Evolutionary conservation across 2,797 vertebrate genomes (phyloP).

Genomic region (Pipistrellus pygmaeus): DNA sequence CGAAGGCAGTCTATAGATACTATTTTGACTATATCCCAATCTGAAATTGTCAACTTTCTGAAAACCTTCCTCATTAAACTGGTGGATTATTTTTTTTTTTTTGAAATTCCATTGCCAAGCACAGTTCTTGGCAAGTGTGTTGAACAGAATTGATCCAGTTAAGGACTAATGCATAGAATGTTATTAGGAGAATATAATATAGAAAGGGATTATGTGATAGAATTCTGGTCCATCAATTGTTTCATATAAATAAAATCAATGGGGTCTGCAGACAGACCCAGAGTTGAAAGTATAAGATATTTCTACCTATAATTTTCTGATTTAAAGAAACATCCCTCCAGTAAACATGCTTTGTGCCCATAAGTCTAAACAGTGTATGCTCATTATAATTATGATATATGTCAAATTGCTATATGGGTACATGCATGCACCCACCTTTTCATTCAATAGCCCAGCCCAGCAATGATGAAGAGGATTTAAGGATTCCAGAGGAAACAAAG

Average conservation of each 20-base stretch:
- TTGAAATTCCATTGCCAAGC: neutral
- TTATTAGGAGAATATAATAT: neutral
- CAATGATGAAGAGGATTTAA: neutral
- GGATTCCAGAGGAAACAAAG: neutral
- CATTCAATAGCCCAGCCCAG: neutral
- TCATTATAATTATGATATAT: neutral
- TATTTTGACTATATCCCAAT: neutral
- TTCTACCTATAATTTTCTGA: neutral
- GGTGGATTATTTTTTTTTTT: neutral
- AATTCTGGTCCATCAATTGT: neutral
- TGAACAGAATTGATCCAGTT: neutral
- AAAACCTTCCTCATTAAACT: neutral
- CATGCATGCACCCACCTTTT: neutral
- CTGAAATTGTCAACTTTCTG: neutral
- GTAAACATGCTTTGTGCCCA: neutral
- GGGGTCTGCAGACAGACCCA: neutral
- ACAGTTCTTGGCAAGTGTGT: neutral
- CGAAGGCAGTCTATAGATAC: no score
- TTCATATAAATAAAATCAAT: constrained; percentile 11
- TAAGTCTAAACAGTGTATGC: neutral
- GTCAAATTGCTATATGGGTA: neutral
- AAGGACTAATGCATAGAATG: neutral
- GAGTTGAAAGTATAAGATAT: neutral
- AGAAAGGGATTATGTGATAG: neutral
- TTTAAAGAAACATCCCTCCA: neutral